phyloP scores from a whole-genome alignment of 2,888 invertebrate species.

The Rhagophthalmus giganteus region DNA sequence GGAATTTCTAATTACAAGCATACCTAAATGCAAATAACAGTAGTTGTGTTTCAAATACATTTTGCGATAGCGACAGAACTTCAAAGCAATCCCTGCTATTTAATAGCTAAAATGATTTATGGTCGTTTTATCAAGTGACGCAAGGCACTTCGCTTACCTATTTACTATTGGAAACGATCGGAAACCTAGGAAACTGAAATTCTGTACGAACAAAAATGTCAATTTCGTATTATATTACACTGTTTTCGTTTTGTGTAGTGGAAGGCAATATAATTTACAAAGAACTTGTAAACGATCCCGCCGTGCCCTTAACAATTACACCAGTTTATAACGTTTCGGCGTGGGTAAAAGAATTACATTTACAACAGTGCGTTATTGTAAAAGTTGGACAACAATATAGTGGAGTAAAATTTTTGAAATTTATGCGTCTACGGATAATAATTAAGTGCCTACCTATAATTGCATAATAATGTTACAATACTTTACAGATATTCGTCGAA shows the following conservation, averaged over 20 bases:
- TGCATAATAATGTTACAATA: no score
- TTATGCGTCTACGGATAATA: no score
- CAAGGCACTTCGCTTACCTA: no score
- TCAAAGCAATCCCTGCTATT: constrained; percentile 37
- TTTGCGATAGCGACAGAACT: constrained; percentile 25
- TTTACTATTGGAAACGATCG: no score
- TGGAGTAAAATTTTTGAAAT: constrained; percentile 48
- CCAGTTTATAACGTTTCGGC: constrained; percentile 49
- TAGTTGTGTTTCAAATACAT: constrained; percentile 28
- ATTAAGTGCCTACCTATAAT: no score
- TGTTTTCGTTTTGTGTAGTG: constrained; percentile 37
- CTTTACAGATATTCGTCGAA: no score
- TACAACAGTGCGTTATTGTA: constrained; percentile 56
- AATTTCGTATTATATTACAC: constrained; percentile 35
- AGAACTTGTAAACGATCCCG: constrained; percentile 40
- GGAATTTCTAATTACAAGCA: neutral
- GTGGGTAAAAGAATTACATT: constrained; percentile 52
- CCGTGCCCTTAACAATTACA: constrained; percentile 38
- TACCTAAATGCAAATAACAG: constrained; percentile 23
- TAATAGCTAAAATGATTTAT: constrained; percentile 22
- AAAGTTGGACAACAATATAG: constrained; percentile 56
- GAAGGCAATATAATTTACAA: constrained; percentile 27
- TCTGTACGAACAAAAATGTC: constrained; percentile 13
- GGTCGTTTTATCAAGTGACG: neutral
- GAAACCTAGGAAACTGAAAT: no score